phyloP scores from a whole-genome alignment of 2,113 vertebrate species.

The Colaptes auratus region DNA sequence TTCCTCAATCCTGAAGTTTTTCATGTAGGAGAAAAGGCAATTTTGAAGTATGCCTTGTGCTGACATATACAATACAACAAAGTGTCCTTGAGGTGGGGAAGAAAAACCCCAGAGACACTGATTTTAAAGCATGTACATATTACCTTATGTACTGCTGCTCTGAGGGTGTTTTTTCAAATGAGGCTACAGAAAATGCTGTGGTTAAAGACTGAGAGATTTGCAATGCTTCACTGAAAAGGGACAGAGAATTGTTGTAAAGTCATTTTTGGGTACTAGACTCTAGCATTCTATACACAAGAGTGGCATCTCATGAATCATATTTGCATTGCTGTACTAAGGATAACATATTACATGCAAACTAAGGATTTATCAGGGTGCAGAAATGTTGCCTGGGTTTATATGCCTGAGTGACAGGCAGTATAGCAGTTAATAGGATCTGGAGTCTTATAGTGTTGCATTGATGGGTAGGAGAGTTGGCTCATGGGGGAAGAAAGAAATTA shows the following conservation, averaged over 20 bases:
- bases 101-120: not conserved
- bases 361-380: not conserved
- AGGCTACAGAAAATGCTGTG: not conserved
- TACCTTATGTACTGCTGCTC: not conserved
- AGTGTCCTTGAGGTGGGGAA: not conserved
- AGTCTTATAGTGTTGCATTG: not conserved
- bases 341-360: not conserved
- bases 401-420: not conserved
- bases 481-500: not conserved
- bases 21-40: not conserved
- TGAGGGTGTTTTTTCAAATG: slow-evolving; percentile 31
- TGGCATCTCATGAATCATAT: not conserved
- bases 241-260: not conserved
- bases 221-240: not conserved
- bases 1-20: not conserved
- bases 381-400: not conserved
- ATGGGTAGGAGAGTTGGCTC: not conserved
- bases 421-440: not conserved
- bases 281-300: not conserved
- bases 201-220: not conserved
- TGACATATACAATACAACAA: not conserved
- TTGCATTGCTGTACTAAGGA: not conserved
- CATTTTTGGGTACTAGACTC: not conserved
- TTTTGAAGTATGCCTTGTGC: slow-evolving; percentile 21
- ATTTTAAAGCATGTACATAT: not conserved